phyloP scores from a whole-genome alignment of 2,888 invertebrate genomes.

The Heliconius aoede region DNA sequence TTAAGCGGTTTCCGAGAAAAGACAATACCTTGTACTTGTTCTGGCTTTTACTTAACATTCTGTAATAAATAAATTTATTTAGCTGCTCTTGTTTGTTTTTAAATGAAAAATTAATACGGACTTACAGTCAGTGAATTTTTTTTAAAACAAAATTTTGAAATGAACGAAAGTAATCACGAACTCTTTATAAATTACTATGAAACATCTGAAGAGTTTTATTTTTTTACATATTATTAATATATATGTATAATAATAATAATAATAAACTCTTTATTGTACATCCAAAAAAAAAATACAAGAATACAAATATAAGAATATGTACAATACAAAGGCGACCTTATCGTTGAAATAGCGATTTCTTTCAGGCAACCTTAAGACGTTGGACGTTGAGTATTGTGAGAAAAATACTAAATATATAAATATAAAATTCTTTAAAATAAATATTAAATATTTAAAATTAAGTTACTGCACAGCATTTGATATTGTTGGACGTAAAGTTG shows the following conservation, averaged over 20 bases:
- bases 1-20: conserved; percentile 8
- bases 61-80: neutral
- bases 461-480: neutral
- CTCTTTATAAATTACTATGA: no score
- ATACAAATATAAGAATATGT: no score
- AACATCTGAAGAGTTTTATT: no score
- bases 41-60: neutral
- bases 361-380: no score
- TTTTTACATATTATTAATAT: no score
- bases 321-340: no score
- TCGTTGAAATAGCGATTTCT: no score
- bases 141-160: no score
- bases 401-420: no score
- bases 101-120: neutral
- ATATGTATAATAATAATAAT: neutral
- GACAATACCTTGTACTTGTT: conserved; percentile 36
- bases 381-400: no score
- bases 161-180: no score
- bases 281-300: no score
- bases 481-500: neutral
- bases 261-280: neutral
- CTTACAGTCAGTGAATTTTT: neutral
- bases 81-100: neutral
- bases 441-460: neutral
- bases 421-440: neutral